Base-by-base conservation (phyloP, 2,797 vertebrate species). In the Enteromius argenteus region DNA sequence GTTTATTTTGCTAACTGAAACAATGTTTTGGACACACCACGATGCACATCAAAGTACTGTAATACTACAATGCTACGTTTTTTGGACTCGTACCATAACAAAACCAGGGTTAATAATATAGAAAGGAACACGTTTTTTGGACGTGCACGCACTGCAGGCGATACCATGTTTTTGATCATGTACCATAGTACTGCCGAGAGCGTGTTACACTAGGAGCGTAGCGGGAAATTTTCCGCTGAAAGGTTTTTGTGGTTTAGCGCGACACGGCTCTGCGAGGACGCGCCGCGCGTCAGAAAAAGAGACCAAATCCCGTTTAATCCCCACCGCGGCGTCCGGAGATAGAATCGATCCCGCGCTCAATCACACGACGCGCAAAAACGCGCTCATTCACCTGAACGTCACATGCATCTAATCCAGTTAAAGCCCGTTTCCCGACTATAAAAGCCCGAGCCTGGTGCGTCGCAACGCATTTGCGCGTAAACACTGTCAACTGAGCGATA, bases 241-340 rank as follows among this genome's bases (percentile, higher is more conserved):
- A n/a, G 9, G 35, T 21, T 58, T 46, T 71, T 10, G 30, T 17
- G 44, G 21, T 83, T 32, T 44, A 76, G 32, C 17, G 35, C 56
- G 49, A 46, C 46, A 44, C 35, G 35, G 44, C 21, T 56, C 35
- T 44, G 46, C 17, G 46, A 39, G 79, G 32, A 75, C 58, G 60
- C 60, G 30, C 27, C 49, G 32, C 58, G 58, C 71, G 27, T 51
- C 11, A n/a, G 30, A 56, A 27, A 9, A 58, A 32, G 42, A 32
- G 19, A 27, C n/a, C 23, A 51, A 83, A 75, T 56, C 72, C 73
- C 17, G 62, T 56, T 83, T 42, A 83, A 83, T 53, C 72, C 81
- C 21, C 19, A 8, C 19, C 32, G n/a, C 23, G 35, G 3, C 23
- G 30, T 46, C 35, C 66, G 23, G 35, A 51, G 51, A 39, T 2